Evolutionary conservation across 2,797 vertebrate genomes (phyloP).

Genomic region (Sciurus carolinensis): DNA sequence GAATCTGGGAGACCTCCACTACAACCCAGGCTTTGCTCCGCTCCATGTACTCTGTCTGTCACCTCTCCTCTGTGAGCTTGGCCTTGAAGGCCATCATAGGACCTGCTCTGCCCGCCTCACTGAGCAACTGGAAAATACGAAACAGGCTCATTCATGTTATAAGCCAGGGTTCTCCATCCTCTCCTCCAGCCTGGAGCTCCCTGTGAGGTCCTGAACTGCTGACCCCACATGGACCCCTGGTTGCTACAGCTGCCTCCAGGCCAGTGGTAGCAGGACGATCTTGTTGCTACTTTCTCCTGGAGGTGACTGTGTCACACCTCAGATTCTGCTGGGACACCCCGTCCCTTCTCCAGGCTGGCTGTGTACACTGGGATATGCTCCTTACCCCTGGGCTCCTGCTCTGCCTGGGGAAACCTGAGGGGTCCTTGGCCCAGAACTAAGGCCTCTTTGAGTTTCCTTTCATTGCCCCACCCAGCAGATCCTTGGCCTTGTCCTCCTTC

Average conservation of each 20-base stretch:
- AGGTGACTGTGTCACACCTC: neutral
- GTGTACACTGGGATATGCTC: constrained; percentile 60
- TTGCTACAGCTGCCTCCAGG: too few species aligned
- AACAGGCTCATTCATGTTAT: neutral
- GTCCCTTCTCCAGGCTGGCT: neutral
- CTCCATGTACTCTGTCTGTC: neutral
- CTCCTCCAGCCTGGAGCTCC: neutral
- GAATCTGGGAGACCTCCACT: neutral
- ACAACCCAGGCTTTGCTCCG: neutral
- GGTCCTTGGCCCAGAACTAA: constrained; percentile 70
- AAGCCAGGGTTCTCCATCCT: neutral
- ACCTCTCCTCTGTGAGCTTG: neutral
- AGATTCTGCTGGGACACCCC: too few species aligned
- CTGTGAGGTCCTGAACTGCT: neutral
- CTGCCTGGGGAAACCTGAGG: constrained; percentile 80
- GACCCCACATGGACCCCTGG: neutral
- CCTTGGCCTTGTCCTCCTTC: constrained; percentile 59
- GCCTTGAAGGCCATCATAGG: neutral
- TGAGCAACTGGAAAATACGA: neutral
- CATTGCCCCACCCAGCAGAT: neutral
- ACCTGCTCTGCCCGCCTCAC: neutral
- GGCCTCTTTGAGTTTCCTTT: constrained; percentile 77
- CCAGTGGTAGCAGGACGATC: neutral
- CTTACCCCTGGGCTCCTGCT: constrained; percentile 82
- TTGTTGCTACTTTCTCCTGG: neutral